phyloP scores from a whole-genome alignment of 2,888 invertebrate genomes.

The Ochropacha duplaris region DNA sequence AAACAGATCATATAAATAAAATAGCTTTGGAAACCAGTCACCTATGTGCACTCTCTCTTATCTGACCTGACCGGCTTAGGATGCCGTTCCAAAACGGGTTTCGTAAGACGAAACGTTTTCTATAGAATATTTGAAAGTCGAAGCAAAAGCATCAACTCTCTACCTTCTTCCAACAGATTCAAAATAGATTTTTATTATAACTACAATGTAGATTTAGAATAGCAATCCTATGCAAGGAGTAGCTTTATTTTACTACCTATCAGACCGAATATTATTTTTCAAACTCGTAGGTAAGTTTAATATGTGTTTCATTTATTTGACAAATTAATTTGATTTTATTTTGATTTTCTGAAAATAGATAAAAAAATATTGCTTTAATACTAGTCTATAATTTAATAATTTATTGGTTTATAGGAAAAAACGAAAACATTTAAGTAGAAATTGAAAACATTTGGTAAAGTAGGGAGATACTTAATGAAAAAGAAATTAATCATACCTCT shows the following conservation, averaged over 20 bases:
- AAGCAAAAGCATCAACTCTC: constrained; percentile 22
- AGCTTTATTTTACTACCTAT: neutral
- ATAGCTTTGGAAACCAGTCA: constrained; percentile 25
- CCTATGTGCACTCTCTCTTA: constrained; percentile 63
- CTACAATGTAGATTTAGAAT: neutral
- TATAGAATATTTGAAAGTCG: constrained; percentile 36
- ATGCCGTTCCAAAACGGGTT: constrained; percentile 36
- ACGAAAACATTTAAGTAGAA: neutral
- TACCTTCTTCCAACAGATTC: neutral
- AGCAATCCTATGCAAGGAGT: neutral
- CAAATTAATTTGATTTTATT: neutral
- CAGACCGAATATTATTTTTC: neutral
- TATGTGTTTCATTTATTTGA: too few species aligned
- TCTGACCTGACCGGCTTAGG: constrained; percentile 46
- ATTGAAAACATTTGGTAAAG: neutral
- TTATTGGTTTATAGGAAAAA: neutral
- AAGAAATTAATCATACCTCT: constrained; percentile 56
- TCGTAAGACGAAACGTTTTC: constrained; percentile 45
- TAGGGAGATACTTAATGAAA: constrained; percentile 32
- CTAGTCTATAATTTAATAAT: neutral
- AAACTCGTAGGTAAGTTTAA: neutral
- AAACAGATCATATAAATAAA: neutral
- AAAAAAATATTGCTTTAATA: too few species aligned
- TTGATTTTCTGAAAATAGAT: neutral
- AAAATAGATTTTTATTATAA: too few species aligned